Percentiles rank a stretch among this genome's conserved stretches.
phyloP scores from a whole-genome alignment of 2,113 vertebrate species.

The Phocoena phocoena region DNA sequence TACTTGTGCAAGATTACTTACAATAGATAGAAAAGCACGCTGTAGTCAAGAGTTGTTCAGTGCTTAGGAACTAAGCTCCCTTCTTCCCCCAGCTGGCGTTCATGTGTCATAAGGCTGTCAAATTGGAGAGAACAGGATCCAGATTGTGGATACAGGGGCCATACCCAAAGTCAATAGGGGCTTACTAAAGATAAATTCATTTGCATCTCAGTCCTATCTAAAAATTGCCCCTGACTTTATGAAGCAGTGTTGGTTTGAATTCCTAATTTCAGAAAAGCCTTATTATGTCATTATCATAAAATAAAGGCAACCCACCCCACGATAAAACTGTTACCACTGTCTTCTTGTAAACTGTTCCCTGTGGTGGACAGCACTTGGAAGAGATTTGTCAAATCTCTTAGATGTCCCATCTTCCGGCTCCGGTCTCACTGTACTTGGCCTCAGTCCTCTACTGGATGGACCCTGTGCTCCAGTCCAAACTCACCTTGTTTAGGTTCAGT shows the following conservation, averaged over 20 bases:
- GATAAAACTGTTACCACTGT: background rate
- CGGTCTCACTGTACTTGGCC: background rate
- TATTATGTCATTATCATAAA: background rate
- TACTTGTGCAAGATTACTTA: background rate
- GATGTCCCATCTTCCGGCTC: background rate
- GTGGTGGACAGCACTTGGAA: background rate
- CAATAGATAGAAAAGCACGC: background rate
- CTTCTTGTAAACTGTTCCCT: background rate
- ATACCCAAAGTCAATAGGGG: background rate
- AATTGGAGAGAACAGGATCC: background rate
- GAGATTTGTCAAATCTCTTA: background rate
- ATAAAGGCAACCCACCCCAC: background rate
- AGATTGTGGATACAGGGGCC: background rate
- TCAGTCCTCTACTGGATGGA: background rate
- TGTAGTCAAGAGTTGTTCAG: background rate
- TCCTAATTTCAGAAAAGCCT: conserved; percentile 21
- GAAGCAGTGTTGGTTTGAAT: background rate
- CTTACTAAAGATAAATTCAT: background rate
- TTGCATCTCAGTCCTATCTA: background rate
- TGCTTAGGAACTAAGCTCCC: background rate
- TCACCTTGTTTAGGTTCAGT: background rate
- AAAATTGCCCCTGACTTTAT: background rate
- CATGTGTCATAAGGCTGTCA: background rate
- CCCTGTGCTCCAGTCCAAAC: background rate
- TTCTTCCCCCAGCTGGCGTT: background rate